These are phyloP conservation scores for Macropis europaea DNA, from an alignment of 2,888 invertebrate genomes.

Conservation along the genomic window DNA sequence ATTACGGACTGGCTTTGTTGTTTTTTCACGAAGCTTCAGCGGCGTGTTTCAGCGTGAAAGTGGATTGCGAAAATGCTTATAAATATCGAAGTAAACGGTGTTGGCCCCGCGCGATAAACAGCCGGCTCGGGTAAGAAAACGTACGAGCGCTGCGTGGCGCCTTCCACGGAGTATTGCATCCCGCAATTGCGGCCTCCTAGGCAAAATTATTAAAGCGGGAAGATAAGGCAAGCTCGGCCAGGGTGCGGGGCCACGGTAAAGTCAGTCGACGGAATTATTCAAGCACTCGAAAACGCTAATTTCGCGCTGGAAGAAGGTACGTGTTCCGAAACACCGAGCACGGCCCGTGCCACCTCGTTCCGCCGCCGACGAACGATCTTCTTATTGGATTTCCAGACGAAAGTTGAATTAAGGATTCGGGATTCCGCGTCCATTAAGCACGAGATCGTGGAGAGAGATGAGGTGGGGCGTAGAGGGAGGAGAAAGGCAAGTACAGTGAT, in stretches of 20 bases:
- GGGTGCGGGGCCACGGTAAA: slow-evolving; percentile 10
- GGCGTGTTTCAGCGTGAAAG: slow-evolving; percentile 3
- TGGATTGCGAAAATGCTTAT: slow-evolving; percentile 22
- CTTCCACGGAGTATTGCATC: slow-evolving; percentile 16
- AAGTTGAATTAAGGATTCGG: slow-evolving; percentile 55
- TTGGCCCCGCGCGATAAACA: neutral
- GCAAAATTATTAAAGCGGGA: slow-evolving; percentile 56
- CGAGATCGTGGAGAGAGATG: neutral
- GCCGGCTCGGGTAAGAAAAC: neutral
- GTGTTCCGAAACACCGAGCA: slow-evolving; percentile 12
- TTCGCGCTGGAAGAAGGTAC: slow-evolving; percentile 41
- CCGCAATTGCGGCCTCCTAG: slow-evolving; percentile 41
- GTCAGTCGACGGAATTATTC: slow-evolving; percentile 58
- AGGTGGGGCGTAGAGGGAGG: neutral
- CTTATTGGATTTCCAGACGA: slow-evolving; percentile 54
- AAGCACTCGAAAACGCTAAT: slow-evolving; percentile 61
- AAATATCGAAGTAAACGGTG: slow-evolving; percentile 24
- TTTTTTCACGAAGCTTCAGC: too few relatives aligned
- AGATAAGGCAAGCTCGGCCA: slow-evolving; percentile 16
- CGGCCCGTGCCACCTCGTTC: slow-evolving; percentile 30
- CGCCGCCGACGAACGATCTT: slow-evolving; percentile 25
- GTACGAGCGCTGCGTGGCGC: neutral
- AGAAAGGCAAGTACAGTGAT: neutral
- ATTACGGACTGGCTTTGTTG: too few relatives aligned
- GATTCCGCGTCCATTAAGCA: slow-evolving; percentile 33